Evolutionary conservation across 2,113 vertebrate species (phyloP), one percentile per base, ranked within the genome.

Genomic region (Scomber japonicus): DNA sequence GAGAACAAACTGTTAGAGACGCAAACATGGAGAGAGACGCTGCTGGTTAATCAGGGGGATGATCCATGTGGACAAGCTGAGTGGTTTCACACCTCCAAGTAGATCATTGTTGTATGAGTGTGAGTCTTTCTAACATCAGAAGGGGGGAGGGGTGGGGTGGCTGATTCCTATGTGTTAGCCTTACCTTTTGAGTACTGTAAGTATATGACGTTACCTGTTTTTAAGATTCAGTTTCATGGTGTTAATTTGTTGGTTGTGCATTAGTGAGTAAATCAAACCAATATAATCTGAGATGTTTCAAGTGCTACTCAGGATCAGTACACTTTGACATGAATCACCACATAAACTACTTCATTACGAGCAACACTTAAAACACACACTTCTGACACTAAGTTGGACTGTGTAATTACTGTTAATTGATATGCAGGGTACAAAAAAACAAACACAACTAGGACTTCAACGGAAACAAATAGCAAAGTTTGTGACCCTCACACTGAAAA

Each of bases 191-290:
- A 59, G n/a, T 68, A 21, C n/a, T 49, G 49, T 75, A 27, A 81
- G 72, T 75, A 75, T 27, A 75, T 48, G 46, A 49, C 45, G 51
- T 69, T 53, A 80, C 73, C 55, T 63, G 14, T 19, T 49, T 53
- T 60, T 27, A 27, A 27, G 24, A 27, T 48, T 75, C 30, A 62
- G 40, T 54, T 61, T 65, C 35, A 81, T 31, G 50, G 9, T 83
- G 91, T 94, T 94, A 94, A 88, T 91, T 61, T 72, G 8, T 71
- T 71, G 72, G 8, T 71, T 71, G 72, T 75, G 56, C 46, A 85
- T 94, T 93, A 94, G 93, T 94, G 63, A 75, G 80, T 83, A 54
- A 91, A 87, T 88, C 75, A 80, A 83, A 89, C 72, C 79, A 67
- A n/a, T 78, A 40, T 54, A 21, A 68, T 67, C 35, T 9, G 51